Evolutionary conservation across 2,797 vertebrate species (phyloP), one percentile per base, ranked within the genome.

Genomic region (Tiaroga cobitis): DNA sequence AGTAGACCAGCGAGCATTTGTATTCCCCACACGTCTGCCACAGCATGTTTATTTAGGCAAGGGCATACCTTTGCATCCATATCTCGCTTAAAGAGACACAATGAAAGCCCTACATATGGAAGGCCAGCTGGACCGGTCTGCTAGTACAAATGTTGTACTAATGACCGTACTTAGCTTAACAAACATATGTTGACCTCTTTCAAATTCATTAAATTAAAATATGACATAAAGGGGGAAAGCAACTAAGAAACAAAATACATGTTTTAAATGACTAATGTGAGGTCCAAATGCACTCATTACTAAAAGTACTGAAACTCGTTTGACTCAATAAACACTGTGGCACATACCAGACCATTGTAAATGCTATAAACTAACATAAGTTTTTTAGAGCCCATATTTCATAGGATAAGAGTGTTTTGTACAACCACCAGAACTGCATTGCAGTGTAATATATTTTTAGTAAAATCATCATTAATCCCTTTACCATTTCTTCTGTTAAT

Each of bases 1-100:
- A 96, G 95, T 96, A 95, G 90, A 90, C 90, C 89, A 85, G 82
- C 88, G 73, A 88, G 90, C 63, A 83, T 86, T 74, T 86, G 85
- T 87, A 83, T 89, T 89, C 87, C 87, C 87, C 88, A 88, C 85
- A 87, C 79, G 80, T 87, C 86, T 80, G 86, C 88, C 87, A 87
- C 87, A 89, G 85, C 87, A 86, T 92, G 88, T 92, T 91, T 92
- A 88, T 89, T 89, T 88, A 90, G 90, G 87, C 88, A 90, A 89
- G 87, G 81, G 81, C 80, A 78, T 81, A 88, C 83, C 91, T 91
- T 90, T 92, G 85, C 80, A 86, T 88, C 86, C 86, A 87, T 82
- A 43, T 88, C 82, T 65, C 11, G 65, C 80, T 85, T 59, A 87
- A 76, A 85, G 80, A 76, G 74, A 73, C 86, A 80, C 46, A 73